phyloP scores from a whole-genome alignment of 2,113 vertebrate genomes.

The Sphyrna mokarran region DNA sequence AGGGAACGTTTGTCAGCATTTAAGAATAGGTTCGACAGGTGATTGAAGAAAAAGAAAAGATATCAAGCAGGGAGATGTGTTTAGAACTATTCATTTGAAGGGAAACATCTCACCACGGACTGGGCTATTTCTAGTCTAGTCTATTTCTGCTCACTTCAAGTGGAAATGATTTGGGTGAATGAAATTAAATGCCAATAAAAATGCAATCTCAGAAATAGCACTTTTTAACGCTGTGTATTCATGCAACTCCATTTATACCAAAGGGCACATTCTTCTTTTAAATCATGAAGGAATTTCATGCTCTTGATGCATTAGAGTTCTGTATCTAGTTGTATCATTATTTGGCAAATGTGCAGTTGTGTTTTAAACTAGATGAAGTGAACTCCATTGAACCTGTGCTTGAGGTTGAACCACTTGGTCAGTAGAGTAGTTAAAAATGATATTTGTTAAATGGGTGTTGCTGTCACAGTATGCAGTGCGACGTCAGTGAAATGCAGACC shows the following conservation, averaged over 20 bases:
- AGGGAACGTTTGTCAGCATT: neutral
- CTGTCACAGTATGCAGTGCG: neutral
- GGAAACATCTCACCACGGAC: neutral
- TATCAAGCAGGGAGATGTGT: neutral
- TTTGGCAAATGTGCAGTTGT: neutral
- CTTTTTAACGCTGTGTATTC: neutral
- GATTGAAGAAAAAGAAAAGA: neutral
- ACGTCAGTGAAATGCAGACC: neutral
- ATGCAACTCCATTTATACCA: neutral
- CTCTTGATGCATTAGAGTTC: neutral
- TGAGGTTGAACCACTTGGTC: neutral
- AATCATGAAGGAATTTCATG: neutral
- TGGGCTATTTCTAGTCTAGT: neutral
- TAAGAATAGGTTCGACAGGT: neutral
- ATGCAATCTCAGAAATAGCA: neutral
- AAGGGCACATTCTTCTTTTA: neutral
- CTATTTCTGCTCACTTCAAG: neutral
- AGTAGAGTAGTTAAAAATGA: neutral
- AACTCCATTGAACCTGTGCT: neutral
- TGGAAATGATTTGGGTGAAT: neutral
- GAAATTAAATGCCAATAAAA: neutral
- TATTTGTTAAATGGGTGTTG: neutral
- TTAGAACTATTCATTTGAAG: neutral
- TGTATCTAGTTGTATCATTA: neutral
- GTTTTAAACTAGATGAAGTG: neutral